Conservation (phyloP, 2,888 invertebrate species). For the Noctua janthina region DNA sequence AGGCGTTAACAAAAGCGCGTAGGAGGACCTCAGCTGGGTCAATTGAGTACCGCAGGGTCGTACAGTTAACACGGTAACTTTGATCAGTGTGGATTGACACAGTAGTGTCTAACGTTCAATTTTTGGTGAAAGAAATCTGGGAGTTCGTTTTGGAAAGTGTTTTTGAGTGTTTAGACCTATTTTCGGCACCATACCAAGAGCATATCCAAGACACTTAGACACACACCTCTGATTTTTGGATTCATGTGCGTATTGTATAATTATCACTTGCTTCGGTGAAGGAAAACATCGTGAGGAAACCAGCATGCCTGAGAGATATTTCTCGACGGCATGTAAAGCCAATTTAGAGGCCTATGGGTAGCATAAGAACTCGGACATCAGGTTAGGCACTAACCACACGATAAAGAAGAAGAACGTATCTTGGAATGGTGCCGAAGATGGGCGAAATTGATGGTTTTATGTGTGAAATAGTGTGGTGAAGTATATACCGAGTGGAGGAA, state of each 20-base stretch:
- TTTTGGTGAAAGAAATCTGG: constrained; percentile 3
- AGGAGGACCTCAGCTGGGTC: constrained; percentile 56
- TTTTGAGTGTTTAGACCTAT: not conserved
- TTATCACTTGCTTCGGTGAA: too few species aligned
- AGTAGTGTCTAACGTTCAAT: not conserved
- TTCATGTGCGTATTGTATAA: not conserved
- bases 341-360: too few species aligned
- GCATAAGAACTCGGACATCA: too few species aligned
- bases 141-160: not conserved
- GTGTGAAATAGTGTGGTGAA: not conserved
- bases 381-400: too few species aligned
- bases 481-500: too few species aligned
- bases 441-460: not conserved
- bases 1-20: constrained; percentile 52
- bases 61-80: constrained; percentile 41
- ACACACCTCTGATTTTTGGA: too few species aligned
- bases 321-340: too few species aligned
- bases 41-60: constrained; percentile 58
- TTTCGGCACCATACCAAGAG: too few species aligned
- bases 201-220: too few species aligned
- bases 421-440: not conserved
- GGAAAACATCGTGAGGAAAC: too few species aligned
- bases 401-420: too few species aligned
- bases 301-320: too few species aligned
- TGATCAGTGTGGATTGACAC: constrained; percentile 47